phyloP scores from a whole-genome alignment of 2,113 vertebrate genomes.

The Myotis davidii region DNA sequence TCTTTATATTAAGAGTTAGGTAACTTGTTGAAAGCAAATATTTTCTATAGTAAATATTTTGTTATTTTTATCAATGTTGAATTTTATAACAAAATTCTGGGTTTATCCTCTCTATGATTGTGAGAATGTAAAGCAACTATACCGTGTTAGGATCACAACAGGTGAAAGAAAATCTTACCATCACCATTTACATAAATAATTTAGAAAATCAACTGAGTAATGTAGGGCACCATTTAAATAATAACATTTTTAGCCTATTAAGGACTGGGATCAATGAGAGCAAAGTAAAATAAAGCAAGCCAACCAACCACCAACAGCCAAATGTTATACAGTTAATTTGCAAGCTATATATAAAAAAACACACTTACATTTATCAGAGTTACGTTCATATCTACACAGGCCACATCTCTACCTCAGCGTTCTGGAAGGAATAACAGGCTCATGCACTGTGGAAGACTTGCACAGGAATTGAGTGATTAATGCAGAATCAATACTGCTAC shows the following conservation, averaged over 20 bases:
- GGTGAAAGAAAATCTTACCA: neutral
- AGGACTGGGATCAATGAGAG: neutral
- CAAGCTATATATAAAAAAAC: neutral
- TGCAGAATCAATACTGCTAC: constrained; percentile 59
- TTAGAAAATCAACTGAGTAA: neutral
- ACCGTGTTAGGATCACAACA: neutral
- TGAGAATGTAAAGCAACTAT: neutral
- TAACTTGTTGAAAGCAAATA: neutral
- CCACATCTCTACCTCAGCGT: neutral
- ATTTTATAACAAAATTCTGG: neutral
- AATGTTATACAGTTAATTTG: neutral
- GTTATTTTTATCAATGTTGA: neutral
- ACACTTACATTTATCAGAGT: neutral
- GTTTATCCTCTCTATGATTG: neutral
- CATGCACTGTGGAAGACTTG: constrained; percentile 10
- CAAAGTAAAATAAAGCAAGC: constrained; percentile 4
- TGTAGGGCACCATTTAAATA: neutral
- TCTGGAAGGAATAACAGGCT: constrained; percentile 18
- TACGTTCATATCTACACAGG: neutral
- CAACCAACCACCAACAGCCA: neutral
- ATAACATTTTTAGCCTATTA: neutral
- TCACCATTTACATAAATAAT: neutral
- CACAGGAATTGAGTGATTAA: constrained; percentile 46
- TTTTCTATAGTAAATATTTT: neutral
- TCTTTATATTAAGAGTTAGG: neutral